A percentile compares a stretch with the other conserved stretches of the same genome.
Conservation (phyloP, 2,113 vertebrate species). For the Capreolus pygargus region DNA sequence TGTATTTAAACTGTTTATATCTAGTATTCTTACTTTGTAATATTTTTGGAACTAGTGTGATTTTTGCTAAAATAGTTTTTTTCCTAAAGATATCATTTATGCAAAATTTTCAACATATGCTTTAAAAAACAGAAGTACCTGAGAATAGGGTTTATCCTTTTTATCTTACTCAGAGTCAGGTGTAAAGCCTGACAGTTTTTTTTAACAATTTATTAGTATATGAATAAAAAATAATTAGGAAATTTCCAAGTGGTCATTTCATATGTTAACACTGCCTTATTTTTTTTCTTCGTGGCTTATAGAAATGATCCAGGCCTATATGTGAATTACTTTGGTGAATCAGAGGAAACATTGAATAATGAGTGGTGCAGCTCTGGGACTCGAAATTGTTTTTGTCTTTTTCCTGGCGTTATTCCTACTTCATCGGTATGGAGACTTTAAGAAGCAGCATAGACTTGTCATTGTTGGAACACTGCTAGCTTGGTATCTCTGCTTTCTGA, state of each 20-base stretch:
- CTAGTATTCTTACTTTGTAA: conserved; percentile 7
- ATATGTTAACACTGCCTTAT: not conserved
- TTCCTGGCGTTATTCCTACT: conserved; percentile 92
- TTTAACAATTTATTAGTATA: not conserved
- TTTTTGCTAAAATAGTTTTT: conserved; percentile 8
- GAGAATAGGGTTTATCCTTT: not conserved
- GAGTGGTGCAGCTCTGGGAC: conserved; percentile 87
- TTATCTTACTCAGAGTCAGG: not conserved
- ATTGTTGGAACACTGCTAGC: conserved; percentile 92
- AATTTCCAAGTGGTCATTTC: not conserved
- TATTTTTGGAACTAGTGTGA: conserved; percentile 22
- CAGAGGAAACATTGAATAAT: conserved; percentile 80
- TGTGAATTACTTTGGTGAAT: conserved; percentile 18
- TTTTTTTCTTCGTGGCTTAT: not conserved
- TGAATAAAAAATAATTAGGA: not conserved
- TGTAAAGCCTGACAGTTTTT: conserved; percentile 28
- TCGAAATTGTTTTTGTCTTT: conserved; percentile 93
- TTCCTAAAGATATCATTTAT: not conserved
- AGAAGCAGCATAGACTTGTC: conserved; percentile 92
- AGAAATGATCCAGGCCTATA: conserved; percentile 66
- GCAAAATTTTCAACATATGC: not conserved
- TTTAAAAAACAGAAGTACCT: conserved; percentile 15
- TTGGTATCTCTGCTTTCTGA: conserved; percentile 98
- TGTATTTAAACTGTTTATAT: not conserved
- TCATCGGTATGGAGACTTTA: conserved; percentile 93